phyloP scores from a whole-genome alignment of 2,797 vertebrate genomes.

The Sternarchorhynchus goeldii region DNA sequence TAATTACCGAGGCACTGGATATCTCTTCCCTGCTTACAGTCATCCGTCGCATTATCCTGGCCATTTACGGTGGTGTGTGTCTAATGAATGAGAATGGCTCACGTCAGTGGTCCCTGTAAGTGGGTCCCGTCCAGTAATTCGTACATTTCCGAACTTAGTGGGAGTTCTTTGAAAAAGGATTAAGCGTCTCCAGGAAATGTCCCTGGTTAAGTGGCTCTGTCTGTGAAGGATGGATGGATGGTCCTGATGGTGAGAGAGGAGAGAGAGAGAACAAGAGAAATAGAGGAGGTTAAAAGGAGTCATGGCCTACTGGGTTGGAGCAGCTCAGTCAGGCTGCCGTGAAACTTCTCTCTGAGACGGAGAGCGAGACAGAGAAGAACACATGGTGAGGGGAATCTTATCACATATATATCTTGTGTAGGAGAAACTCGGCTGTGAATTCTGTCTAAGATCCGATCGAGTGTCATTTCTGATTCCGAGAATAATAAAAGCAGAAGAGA shows the following conservation, averaged over 20 bases:
- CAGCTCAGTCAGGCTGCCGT: neutral
- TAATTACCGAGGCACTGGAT: constrained; percentile 46
- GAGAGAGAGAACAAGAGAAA: neutral
- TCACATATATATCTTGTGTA: no score
- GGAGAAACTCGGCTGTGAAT: no score
- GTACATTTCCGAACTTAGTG: constrained; percentile 53
- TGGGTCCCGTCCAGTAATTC: constrained; percentile 51
- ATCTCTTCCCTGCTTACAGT: constrained; percentile 48
- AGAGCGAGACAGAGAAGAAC: neutral
- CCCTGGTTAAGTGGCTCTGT: constrained; percentile 56
- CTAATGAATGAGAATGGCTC: constrained; percentile 51
- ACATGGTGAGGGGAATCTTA: neutral
- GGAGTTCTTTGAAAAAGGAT: constrained; percentile 56
- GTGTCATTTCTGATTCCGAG: no score
- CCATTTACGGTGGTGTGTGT: constrained; percentile 46
- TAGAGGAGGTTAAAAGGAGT: constrained; percentile 54
- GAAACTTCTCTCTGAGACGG: neutral
- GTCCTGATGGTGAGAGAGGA: constrained; percentile 7
- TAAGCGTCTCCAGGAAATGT: constrained; percentile 56
- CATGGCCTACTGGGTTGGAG: constrained; percentile 43
- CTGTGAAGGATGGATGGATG: constrained; percentile 42
- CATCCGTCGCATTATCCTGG: constrained; percentile 48
- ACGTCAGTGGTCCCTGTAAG: constrained; percentile 47
- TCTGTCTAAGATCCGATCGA: no score
- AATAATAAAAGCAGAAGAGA: no score